A percentile compares a stretch with the other conserved stretches of the same genome.
Evolutionary conservation across 2,113 vertebrate species (phyloP).

Genomic region (Python bivittatus): DNA sequence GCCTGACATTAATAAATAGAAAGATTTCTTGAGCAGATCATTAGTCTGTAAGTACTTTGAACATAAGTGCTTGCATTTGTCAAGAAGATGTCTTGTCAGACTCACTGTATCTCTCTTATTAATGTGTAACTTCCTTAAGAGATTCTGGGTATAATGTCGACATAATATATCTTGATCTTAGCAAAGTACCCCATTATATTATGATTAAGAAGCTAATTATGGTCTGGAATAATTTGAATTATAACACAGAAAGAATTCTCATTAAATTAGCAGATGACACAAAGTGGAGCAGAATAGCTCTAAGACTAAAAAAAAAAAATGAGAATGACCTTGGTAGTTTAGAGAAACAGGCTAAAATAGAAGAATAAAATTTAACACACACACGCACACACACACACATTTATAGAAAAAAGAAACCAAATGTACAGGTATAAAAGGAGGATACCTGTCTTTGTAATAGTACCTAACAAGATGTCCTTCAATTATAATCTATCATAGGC

Average conservation of each 20-base stretch:
- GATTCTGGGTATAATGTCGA: background rate
- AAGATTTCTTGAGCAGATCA: background rate
- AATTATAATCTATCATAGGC: no score
- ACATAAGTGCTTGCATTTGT: background rate
- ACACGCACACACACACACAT: no score
- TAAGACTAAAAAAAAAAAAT: background rate
- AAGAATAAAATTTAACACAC: no score
- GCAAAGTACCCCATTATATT: background rate
- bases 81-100: background rate
- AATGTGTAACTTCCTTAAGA: background rate
- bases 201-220: background rate
- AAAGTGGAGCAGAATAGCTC: background rate
- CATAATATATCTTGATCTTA: background rate
- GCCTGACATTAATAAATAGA: background rate
- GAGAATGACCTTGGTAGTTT: background rate
- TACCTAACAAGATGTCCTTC: no score
- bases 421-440: no score
- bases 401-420: no score
- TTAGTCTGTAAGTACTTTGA: background rate
- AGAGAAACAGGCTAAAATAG: background rate
- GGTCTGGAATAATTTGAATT: background rate
- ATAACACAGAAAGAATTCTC: background rate
- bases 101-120: background rate
- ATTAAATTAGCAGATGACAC: background rate
- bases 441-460: no score